These are phyloP conservation scores for Thereuonema tuberculata DNA, from an alignment of 1,140 invertebrate genomes.

Conservation along the genomic window DNA sequence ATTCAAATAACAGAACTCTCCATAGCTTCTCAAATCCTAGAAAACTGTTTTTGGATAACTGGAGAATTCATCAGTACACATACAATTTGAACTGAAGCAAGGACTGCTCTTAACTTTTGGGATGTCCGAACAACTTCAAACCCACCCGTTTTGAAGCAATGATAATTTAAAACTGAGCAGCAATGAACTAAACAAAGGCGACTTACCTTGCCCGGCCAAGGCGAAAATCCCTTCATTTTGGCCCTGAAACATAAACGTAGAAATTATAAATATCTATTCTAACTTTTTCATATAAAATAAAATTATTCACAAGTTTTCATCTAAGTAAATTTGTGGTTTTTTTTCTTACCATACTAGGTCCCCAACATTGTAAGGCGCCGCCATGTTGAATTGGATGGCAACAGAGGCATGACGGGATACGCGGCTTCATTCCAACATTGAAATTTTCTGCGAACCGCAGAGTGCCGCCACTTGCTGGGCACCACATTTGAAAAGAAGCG, in stretches of 20 bases:
- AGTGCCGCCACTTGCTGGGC: not conserved
- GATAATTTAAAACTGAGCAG: not conserved
- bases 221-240: constrained; percentile 88
- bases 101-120: too few species aligned
- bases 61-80: not conserved
- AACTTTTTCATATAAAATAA: constrained; percentile 12
- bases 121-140: too few species aligned
- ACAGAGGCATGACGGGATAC: constrained; percentile 1
- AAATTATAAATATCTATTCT: constrained; percentile 15
- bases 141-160: not conserved
- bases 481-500: not conserved
- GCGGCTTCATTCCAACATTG: not conserved
- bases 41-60: not conserved
- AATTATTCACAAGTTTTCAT: constrained; percentile 14
- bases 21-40: too few species aligned
- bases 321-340: not conserved
- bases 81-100: not conserved
- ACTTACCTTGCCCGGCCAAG: constrained; percentile 83
- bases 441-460: not conserved
- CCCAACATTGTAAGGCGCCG: constrained; percentile 48
- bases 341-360: constrained; percentile 57
- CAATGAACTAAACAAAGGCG: constrained; percentile 7
- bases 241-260: constrained; percentile 57
- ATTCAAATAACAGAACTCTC: too few species aligned
- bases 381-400: constrained; percentile 33